phyloP scores from a whole-genome alignment of 2,888 invertebrate species.

The Phlogophora meticulosa region DNA sequence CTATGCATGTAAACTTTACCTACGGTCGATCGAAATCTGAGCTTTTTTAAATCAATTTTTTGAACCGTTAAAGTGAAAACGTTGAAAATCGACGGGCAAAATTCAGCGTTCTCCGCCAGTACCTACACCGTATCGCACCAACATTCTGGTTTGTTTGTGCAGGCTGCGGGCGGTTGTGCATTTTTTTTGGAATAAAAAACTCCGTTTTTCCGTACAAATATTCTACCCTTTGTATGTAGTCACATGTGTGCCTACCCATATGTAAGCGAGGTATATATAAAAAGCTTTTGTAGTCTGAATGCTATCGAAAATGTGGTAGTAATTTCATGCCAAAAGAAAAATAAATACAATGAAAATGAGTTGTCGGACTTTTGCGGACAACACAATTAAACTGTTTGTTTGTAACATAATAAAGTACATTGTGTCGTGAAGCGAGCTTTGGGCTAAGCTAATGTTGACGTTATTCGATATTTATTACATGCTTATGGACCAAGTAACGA shows the following conservation, averaged over 20 bases:
- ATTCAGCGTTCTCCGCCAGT: conserved; percentile 43
- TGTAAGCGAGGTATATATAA: conserved; percentile 28
- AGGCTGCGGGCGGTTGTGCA: conserved; percentile 48
- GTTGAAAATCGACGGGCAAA: conserved; percentile 37
- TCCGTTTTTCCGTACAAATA: conserved; percentile 44
- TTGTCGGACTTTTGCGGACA: conserved; percentile 4
- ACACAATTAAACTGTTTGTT: conserved; percentile 28
- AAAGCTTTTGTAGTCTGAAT: conserved; percentile 26
- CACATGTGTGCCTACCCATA: conserved; percentile 28
- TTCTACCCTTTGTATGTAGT: conserved; percentile 35
- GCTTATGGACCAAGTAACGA: conserved; percentile 38
- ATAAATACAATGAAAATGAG: conserved; percentile 4
- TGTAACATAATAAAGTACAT: conserved; percentile 20
- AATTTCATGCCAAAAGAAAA: conserved; percentile 17
- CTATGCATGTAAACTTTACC: neutral
- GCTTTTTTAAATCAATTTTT: conserved; percentile 21
- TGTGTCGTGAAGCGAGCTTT: conserved; percentile 2
- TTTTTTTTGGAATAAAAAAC: conserved; percentile 55
- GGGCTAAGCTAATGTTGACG: conserved; percentile 41
- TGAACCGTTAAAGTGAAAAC: conserved; percentile 14
- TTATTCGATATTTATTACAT: conserved; percentile 50
- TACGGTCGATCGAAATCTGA: neutral
- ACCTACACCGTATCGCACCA: conserved; percentile 34
- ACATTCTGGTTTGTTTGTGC: conserved; percentile 54
- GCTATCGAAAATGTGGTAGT: conserved; percentile 31